These are phyloP conservation scores for Gortyna flavago DNA, from an alignment of 2,888 invertebrate species.

Conservation along the genomic window DNA sequence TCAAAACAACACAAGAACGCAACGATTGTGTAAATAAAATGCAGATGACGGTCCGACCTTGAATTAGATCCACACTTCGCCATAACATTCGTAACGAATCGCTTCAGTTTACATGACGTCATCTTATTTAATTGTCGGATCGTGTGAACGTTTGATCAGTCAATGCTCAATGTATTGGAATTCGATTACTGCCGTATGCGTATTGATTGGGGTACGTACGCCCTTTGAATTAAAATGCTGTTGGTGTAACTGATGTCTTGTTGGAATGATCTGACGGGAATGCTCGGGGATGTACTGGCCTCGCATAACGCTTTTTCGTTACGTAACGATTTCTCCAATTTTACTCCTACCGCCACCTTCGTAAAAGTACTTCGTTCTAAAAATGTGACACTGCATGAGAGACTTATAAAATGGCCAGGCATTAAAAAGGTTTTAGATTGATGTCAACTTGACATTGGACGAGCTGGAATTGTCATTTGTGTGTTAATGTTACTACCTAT, in stretches of 20 bases:
- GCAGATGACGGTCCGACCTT: constrained; percentile 53
- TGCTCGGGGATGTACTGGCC: constrained; percentile 14
- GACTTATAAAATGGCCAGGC: neutral
- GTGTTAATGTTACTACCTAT: neutral
- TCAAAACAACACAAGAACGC: neutral
- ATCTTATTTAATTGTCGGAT: constrained; percentile 61
- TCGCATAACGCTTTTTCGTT: no score
- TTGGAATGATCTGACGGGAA: constrained; percentile 34
- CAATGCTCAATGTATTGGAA: constrained; percentile 57
- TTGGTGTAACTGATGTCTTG: constrained; percentile 53
- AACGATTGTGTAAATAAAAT: constrained; percentile 33
- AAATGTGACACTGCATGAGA: neutral
- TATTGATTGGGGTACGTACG: constrained; percentile 58
- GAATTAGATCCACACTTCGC: constrained; percentile 55
- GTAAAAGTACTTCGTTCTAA: no score
- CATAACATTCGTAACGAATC: constrained; percentile 45
- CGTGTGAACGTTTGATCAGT: constrained; percentile 64
- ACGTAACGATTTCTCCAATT: no score
- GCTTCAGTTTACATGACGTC: constrained; percentile 54
- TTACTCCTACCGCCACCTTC: no score
- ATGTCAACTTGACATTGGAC: neutral
- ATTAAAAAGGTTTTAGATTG: neutral
- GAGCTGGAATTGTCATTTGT: constrained; percentile 9
- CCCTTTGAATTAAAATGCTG: constrained; percentile 60
- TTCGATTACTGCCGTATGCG: constrained; percentile 59